A percentile compares a stretch with the other conserved stretches of the same genome.
Conservation (phyloP, 1,140 invertebrate species). For the Lamellibrachia luymesi region DNA sequence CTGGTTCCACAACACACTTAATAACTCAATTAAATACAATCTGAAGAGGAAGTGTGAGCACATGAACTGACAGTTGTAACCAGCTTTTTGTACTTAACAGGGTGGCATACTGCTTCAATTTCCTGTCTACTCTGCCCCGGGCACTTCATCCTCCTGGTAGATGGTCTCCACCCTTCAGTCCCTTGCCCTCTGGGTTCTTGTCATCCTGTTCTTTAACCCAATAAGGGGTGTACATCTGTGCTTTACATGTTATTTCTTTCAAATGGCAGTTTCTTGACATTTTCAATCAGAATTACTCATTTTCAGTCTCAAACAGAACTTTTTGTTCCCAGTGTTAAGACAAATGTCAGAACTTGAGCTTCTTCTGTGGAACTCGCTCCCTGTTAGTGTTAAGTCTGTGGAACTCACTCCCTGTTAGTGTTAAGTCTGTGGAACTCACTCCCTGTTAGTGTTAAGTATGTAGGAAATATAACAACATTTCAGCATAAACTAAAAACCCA, state of each 20-base stretch:
- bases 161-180: neutral
- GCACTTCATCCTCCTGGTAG: too few species aligned
- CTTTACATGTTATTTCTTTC: neutral
- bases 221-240: neutral
- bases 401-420: too few species aligned
- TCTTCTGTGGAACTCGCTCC: too few species aligned
- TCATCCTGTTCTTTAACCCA: neutral
- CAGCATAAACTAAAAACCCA: too few species aligned
- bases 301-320: neutral
- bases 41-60: neutral
- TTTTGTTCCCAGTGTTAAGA: too few species aligned
- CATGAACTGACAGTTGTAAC: neutral
- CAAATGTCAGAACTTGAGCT: too few species aligned
- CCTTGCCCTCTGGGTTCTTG: neutral
- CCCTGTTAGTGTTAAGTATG: too few species aligned
- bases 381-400: too few species aligned
- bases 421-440: too few species aligned
- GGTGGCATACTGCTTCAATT: slow-evolving; percentile 1
- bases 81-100: neutral
- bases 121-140: neutral
- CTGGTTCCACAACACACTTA: neutral
- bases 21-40: neutral
- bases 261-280: neutral
- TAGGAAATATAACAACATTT: too few species aligned
- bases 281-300: neutral